phyloP scores from a whole-genome alignment of 2,797 vertebrate genomes.

The Catostomus latipinnis region DNA sequence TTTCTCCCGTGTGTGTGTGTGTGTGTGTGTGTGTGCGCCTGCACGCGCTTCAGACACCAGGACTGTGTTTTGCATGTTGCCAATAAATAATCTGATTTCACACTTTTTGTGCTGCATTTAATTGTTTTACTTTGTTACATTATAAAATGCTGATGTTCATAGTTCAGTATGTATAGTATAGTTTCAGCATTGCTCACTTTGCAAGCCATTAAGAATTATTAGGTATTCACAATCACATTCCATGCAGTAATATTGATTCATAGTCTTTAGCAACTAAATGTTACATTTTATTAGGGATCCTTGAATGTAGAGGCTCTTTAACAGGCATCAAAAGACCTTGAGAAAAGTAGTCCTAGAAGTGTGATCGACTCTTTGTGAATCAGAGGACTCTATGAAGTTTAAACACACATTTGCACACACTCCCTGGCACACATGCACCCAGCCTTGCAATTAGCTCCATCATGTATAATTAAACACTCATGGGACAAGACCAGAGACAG shows the following conservation, averaged over 20 bases:
- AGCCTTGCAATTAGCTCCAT: constrained; percentile 54
- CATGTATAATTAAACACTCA: constrained; percentile 57
- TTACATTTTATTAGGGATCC: background rate
- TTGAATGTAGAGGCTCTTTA: constrained; percentile 5
- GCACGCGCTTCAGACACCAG: constrained; percentile 77
- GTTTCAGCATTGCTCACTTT: background rate
- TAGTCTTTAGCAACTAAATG: background rate
- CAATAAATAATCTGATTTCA: constrained; percentile 85
- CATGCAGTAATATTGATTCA: background rate
- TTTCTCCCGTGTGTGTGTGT: background rate
- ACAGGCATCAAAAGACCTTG: constrained; percentile 16
- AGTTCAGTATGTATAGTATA: too few species aligned
- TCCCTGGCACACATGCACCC: background rate
- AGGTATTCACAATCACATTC: too few species aligned
- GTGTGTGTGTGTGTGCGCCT: background rate
- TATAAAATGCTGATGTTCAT: too few species aligned
- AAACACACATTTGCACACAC: constrained; percentile 27
- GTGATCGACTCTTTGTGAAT: constrained; percentile 35
- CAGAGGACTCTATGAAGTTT: constrained; percentile 51
- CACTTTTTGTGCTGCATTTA: constrained; percentile 52
- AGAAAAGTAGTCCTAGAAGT: background rate
- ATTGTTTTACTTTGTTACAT: background rate
- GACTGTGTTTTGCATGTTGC: constrained; percentile 96
- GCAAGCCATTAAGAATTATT: too few species aligned
- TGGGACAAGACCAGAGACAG: constrained; percentile 30